Conservation (phyloP, 1,140 invertebrate species). For the Drosophila albomicans region DNA sequence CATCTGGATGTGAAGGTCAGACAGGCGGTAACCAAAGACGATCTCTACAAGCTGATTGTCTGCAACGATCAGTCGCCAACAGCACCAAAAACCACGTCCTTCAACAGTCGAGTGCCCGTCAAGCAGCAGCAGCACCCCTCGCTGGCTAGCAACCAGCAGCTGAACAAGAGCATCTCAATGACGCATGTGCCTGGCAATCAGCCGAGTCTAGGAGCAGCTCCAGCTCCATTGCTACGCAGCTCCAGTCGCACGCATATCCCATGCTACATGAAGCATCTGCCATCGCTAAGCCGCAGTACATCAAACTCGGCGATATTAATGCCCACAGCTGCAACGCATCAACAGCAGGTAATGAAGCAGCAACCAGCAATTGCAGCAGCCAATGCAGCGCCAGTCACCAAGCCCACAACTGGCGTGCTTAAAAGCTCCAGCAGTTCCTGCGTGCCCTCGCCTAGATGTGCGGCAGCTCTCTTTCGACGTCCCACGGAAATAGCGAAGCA, state of each 20-base stretch:
- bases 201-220: background rate
- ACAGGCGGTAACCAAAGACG: constrained; percentile 82
- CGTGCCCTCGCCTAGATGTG: constrained; percentile 62
- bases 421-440: constrained; percentile 67
- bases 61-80: constrained; percentile 74
- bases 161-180: constrained; percentile 81
- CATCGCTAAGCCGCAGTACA: constrained; percentile 76
- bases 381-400: background rate
- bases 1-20: constrained; percentile 79
- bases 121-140: constrained; percentile 48
- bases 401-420: constrained; percentile 44
- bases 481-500: constrained; percentile 43
- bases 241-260: constrained; percentile 80
- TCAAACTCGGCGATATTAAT: constrained; percentile 80
- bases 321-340: constrained; percentile 16
- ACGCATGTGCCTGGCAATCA: constrained; percentile 65
- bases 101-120: constrained; percentile 70
- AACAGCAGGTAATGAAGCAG: background rate
- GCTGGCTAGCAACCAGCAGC: constrained; percentile 31
- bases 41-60: constrained; percentile 83
- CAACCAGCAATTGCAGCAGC: background rate
- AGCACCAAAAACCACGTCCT: constrained; percentile 15
- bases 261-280: constrained; percentile 82
- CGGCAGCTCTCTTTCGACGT: constrained; percentile 67
- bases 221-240: constrained; percentile 55